Conservation (phyloP, 2,113 vertebrate species). For the Megaleporinus macrocephalus region DNA sequence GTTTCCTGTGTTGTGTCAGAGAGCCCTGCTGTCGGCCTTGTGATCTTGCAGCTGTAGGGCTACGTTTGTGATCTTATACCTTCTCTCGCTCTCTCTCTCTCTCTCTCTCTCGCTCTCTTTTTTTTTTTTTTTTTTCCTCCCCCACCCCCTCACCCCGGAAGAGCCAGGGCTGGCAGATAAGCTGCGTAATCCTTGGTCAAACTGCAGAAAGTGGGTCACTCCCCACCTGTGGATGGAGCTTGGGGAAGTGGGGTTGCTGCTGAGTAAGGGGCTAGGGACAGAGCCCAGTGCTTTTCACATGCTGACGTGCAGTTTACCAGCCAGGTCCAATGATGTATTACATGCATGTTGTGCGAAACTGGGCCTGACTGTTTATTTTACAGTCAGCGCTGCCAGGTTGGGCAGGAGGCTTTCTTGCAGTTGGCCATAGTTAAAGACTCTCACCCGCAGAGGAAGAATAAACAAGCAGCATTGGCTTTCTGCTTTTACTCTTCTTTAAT, state of each 20-base stretch:
- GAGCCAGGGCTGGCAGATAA: conserved; percentile 35
- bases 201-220: conserved; percentile 37
- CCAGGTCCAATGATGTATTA: neutral
- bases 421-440: neutral
- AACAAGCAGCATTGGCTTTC: neutral
- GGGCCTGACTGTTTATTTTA: conserved; percentile 2
- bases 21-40: neutral
- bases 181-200: conserved; percentile 23
- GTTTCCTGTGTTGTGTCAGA: conserved; percentile 33
- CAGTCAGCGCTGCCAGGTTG: neutral
- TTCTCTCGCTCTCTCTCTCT: neutral
- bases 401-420: neutral
- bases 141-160: conserved; percentile 24
- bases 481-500: conserved; percentile 1
- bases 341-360: neutral
- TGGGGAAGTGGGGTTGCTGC: neutral
- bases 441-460: neutral
- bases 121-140: neutral
- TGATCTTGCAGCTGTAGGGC: neutral
- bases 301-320: neutral
- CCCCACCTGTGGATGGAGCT: conserved; percentile 29
- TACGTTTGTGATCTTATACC: conserved; percentile 1
- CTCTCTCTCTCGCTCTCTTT: neutral
- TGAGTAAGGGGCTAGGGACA: neutral
- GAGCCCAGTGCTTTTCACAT: neutral